phyloP scores from a whole-genome alignment of 2,888 invertebrate genomes.

The Dromius quadrimaculatus region DNA sequence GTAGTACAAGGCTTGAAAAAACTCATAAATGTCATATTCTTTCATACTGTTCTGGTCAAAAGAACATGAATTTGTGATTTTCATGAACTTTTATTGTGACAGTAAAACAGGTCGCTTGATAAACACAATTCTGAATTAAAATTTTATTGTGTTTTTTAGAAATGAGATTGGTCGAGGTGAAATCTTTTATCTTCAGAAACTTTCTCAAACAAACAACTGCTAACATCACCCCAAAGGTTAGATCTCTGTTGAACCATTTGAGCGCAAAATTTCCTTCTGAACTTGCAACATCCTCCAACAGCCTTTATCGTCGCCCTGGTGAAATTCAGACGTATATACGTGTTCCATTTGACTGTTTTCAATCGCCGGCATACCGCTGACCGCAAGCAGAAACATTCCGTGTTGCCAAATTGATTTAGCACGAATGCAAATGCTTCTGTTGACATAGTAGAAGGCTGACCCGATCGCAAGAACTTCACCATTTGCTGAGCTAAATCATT shows the following conservation, averaged over 20 bases:
- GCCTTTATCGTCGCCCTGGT: background rate
- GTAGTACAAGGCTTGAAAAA: too few species aligned
- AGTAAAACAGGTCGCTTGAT: too few species aligned
- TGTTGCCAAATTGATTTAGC: slow-evolving; percentile 24
- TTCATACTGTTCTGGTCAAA: too few species aligned
- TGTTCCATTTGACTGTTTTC: slow-evolving; percentile 14
- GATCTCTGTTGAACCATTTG: background rate
- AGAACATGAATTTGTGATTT: too few species aligned
- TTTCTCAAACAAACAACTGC: too few species aligned
- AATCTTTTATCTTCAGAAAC: too few species aligned
- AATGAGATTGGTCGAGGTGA: too few species aligned
- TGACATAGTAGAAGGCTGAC: background rate
- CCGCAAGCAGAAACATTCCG: slow-evolving; percentile 26
- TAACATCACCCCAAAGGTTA: too few species aligned
- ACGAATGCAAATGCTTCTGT: slow-evolving; percentile 20
- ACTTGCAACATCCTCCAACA: background rate
- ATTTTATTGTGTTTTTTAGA: too few species aligned
- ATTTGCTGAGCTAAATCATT: slow-evolving; percentile 30
- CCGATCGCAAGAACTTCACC: slow-evolving; percentile 5
- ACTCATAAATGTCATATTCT: too few species aligned
- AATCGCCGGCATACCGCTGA: slow-evolving; percentile 16
- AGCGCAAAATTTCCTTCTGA: background rate
- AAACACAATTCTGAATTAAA: too few species aligned
- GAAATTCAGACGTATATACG: slow-evolving; percentile 7
- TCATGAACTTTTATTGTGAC: too few species aligned